Base-by-base conservation (phyloP, 1,140 invertebrate species). In the Drosophila bocqueti region DNA sequence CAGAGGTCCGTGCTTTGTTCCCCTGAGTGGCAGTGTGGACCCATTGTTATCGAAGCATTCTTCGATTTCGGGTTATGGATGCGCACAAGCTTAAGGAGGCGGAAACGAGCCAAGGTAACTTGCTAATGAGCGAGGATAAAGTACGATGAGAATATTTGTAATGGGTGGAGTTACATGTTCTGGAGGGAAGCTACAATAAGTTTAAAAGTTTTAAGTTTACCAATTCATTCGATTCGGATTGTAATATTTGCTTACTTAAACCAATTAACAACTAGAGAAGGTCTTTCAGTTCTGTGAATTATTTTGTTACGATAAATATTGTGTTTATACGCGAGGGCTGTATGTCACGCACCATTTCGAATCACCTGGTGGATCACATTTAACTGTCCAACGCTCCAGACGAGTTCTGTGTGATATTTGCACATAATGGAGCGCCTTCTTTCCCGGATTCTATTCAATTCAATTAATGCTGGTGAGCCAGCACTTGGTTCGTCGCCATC, bases 391-490 rank as follows among this genome's bases (percentile, higher is more conserved):
- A 47, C 11, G 46, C 18, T 58, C 26, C 29, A 24, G 67, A 34
- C 68, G 13, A 36, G 66, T 16, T 58, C 13, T 61, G 45, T 18
- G 58, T 38, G 36, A 43, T 73, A 73, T 73, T 73, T 73, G 68
- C 67, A 73, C 40, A 73, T 73, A 73, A 73, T 73, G 46, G 55
- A 73, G 34, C 29, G 24, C 13, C 18, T 61, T 60, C 71, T 52
- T 47, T 52, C 40, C 31, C 67, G 24, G 34, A 74, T 73, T 74
- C 59, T 50, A 58, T 59, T 74, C 68, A 73, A 73, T 74, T 42
- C 24, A 73, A 73, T 74, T 73, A 73, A 43, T 43, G 55, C 38
- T 18, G 40, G 38, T 52, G 15, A 49, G 31, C 46, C 46, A 40
- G 55, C 46, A 73, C 54, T 73, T 60, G 55, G 38, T 29, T 43